Base-by-base conservation (phyloP, 2,797 vertebrate genomes). In the Hoplostethus atlanticus region DNA sequence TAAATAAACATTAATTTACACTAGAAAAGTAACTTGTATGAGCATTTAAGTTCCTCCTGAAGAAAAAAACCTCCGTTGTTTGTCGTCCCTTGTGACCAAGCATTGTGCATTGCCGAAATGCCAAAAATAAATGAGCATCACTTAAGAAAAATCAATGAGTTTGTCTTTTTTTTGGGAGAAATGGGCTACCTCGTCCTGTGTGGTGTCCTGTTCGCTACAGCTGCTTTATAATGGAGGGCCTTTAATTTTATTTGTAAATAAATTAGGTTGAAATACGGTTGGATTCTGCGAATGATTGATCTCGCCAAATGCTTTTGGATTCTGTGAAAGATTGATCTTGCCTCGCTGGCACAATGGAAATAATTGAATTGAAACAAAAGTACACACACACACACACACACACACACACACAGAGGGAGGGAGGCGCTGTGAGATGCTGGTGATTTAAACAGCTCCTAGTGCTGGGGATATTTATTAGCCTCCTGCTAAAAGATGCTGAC, bases 401-500 rank as follows among this genome's bases (percentile, higher is more conserved):
- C 54, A 38, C 38, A 58, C 65, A 66, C 21, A 1, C 59, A 28
- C 53, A 51, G 64, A 36, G 21, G n/a, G 30, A 34, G 47, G 30
- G 51, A 34, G n/a, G 61, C 59, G 55, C 64, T 46, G 61, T 46
- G 68, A 70, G 64, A 60, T 68, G 17, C 55, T 67, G 42, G 63
- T 76, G 77, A 84, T 84, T 77, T 76, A 86, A 80, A 76, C 64
- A 72, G 67, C 71, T 77, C 66, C 58, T 61, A 42, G 63, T 55
- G 64, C 69, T 53, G 56, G 25, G 38, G 54, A 80, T 85, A 88
- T 88, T 86, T 87, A 88, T 85, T 78, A 84, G 55, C 70, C 78
- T 67, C 40, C 51, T 64, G 58, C 60, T 66, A 75, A 88, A 86
- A 89, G 54, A 86, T 87, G 79, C 71, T 85, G 85, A 89, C 83